These are phyloP conservation scores for Nerophis lumbriciformis DNA, from an alignment of 2,113 vertebrate species.

Conservation along the genomic window DNA sequence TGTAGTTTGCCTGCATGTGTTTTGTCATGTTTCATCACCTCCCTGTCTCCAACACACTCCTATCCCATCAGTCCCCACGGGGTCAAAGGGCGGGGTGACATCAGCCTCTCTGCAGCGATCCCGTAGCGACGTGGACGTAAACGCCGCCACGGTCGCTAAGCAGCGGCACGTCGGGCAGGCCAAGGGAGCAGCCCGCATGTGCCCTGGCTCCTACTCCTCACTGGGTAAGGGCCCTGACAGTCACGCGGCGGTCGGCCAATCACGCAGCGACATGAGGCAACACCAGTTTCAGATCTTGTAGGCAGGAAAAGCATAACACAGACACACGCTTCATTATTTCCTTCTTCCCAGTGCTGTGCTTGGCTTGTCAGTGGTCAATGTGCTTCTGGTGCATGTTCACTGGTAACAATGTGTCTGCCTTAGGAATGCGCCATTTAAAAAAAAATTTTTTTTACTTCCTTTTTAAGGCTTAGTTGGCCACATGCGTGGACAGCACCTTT, in stretches of 20 bases:
- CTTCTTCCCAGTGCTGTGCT: constrained; percentile 20
- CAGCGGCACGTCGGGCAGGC: constrained; percentile 79
- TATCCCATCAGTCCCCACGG: constrained; percentile 71
- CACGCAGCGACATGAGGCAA: constrained; percentile 12
- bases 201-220: constrained; percentile 85
- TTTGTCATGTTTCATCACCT: constrained; percentile 34
- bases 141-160: constrained; percentile 87
- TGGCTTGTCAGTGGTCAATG: constrained; percentile 37
- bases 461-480: too few species aligned
- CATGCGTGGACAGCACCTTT: too few species aligned
- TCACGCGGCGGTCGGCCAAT: constrained; percentile 18
- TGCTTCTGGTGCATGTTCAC: constrained; percentile 26
- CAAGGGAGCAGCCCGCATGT: constrained; percentile 70
- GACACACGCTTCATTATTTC: constrained; percentile 17
- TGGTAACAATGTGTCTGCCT: too few species aligned
- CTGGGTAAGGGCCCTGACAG: constrained; percentile 76
- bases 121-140: constrained; percentile 93
- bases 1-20: constrained; percentile 45
- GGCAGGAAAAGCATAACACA: not conserved
- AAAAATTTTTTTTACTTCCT: too few species aligned
- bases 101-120: constrained; percentile 86
- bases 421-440: too few species aligned
- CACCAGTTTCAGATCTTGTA: too few species aligned
- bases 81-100: constrained; percentile 74
- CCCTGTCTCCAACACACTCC: constrained; percentile 23